phyloP scores from a whole-genome alignment of 2,888 invertebrate genomes.

The Campaea margaritaria region DNA sequence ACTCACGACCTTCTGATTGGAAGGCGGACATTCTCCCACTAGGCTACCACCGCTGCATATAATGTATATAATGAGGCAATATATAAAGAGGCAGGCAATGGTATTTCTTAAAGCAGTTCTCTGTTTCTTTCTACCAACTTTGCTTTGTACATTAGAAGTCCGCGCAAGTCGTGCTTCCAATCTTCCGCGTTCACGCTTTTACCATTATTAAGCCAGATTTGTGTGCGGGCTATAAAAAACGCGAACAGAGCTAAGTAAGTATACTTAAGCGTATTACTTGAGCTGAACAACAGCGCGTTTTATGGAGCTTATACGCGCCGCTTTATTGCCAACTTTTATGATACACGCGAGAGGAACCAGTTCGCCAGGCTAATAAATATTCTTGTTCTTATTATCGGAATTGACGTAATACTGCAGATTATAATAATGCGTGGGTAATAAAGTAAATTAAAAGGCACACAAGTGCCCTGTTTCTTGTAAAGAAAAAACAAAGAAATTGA shows the following conservation, averaged over 20 bases:
- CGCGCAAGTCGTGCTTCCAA: not conserved
- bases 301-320: constrained; percentile 23
- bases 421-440: not conserved
- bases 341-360: constrained; percentile 24
- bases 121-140: too few relatives aligned
- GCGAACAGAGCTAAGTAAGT: constrained; percentile 19
- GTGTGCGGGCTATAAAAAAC: constrained; percentile 18
- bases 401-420: not conserved
- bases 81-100: not conserved
- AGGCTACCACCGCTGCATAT: too few relatives aligned
- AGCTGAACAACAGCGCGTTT: constrained; percentile 26
- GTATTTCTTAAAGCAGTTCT: too few relatives aligned
- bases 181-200: constrained; percentile 7
- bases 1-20: too few relatives aligned
- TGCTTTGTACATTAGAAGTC: too few relatives aligned
- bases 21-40: too few relatives aligned
- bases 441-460: not conserved
- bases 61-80: too few relatives aligned
- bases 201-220: constrained; percentile 14
- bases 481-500: too few relatives aligned
- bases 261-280: constrained; percentile 33
- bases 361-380: constrained; percentile 31
- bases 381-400: constrained; percentile 17
- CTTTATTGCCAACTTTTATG: constrained; percentile 32
- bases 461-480: too few relatives aligned